phyloP scores from a whole-genome alignment of 2,113 vertebrate genomes.

The Syrmaticus mikado region DNA sequence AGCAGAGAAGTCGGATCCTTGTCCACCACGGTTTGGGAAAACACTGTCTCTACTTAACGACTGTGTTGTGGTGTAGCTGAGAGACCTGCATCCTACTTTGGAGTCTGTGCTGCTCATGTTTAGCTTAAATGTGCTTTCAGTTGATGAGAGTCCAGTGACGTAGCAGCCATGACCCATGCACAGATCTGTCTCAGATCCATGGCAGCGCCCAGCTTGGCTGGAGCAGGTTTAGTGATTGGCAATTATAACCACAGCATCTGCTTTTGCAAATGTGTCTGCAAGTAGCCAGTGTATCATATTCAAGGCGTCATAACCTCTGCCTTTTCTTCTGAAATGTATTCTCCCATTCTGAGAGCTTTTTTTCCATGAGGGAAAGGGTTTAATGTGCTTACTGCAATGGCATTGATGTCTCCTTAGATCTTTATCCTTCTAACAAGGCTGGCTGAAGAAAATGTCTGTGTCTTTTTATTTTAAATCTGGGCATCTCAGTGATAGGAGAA shows the following conservation, averaged over 20 bases:
- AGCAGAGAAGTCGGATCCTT: background rate
- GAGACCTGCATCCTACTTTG: rapidly evolving
- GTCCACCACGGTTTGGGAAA: background rate
- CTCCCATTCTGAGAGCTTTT: too few species aligned
- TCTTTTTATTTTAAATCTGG: too few species aligned
- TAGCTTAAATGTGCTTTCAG: background rate
- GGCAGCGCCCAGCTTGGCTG: background rate
- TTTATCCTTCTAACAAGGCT: too few species aligned
- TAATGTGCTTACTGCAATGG: too few species aligned
- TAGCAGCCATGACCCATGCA: background rate
- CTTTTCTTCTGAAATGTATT: too few species aligned
- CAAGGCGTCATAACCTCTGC: too few species aligned
- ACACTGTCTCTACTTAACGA: rapidly evolving
- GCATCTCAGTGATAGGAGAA: too few species aligned
- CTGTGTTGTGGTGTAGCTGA: background rate
- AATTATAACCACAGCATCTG: background rate
- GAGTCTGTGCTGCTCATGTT: background rate
- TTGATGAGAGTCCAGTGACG: background rate
- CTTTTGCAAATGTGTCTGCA: background rate
- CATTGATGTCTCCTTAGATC: too few species aligned
- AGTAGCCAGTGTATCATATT: background rate
- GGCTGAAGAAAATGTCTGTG: too few species aligned
- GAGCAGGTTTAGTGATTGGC: background rate
- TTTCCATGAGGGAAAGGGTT: too few species aligned
- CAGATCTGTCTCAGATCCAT: background rate